Percentiles rank a stretch among this genome's conserved stretches.
phyloP scores from a whole-genome alignment of 1,140 invertebrate genomes.

The Lepidostoma basale region DNA sequence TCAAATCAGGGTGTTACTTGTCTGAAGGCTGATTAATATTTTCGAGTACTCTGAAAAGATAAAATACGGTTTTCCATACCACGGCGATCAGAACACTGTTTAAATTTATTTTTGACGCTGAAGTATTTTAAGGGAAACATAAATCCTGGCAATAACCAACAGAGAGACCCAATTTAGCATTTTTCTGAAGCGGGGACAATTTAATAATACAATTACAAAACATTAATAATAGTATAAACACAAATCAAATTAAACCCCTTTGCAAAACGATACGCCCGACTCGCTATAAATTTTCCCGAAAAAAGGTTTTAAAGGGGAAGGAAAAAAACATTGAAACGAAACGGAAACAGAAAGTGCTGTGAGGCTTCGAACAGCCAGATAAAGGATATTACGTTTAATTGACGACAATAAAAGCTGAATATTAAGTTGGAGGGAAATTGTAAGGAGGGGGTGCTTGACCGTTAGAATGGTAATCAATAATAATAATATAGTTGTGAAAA shows the following conservation, averaged over 20 bases:
- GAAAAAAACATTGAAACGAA: constrained; percentile 21
- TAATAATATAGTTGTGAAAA: too few relatives aligned
- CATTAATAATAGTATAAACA: constrained; percentile 25
- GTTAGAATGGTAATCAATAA: too few relatives aligned
- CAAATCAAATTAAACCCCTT: constrained; percentile 28
- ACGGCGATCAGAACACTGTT: too few relatives aligned
- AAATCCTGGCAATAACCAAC: not conserved
- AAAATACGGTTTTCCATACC: too few relatives aligned
- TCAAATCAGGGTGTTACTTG: too few relatives aligned
- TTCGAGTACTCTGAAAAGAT: too few relatives aligned
- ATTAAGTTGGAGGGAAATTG: constrained; percentile 37
- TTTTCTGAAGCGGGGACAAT: constrained; percentile 13
- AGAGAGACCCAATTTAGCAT: not conserved
- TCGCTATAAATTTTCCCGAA: constrained; percentile 26
- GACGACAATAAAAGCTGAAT: constrained; percentile 46
- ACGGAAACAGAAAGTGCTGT: constrained; percentile 37
- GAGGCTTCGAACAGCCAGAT: constrained; percentile 39
- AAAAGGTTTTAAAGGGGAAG: constrained; percentile 27
- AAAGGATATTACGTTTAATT: constrained; percentile 46
- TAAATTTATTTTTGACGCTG: too few relatives aligned
- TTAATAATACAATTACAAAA: constrained; percentile 22
- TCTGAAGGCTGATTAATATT: too few relatives aligned
- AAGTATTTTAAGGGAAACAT: too few relatives aligned
- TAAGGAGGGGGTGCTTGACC: too few relatives aligned
- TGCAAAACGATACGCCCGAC: constrained; percentile 17